Percentiles rank a stretch among this genome's conserved stretches.
Evolutionary conservation across 2,797 vertebrate species (phyloP).

Genomic region (Huso huso): DNA sequence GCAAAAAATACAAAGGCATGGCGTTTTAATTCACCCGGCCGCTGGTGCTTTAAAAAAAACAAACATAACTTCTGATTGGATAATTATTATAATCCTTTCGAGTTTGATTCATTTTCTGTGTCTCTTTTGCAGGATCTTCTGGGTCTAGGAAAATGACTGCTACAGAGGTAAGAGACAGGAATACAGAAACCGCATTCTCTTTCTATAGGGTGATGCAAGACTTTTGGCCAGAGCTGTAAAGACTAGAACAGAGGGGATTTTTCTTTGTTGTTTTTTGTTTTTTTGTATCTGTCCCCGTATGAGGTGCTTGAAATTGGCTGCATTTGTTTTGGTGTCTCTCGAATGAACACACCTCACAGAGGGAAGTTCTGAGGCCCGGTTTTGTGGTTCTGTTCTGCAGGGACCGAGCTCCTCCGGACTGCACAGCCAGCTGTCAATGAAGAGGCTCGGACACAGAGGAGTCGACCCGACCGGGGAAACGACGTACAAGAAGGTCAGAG

Average conservation of each 20-base stretch:
- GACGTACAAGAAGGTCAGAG: slow-evolving; percentile 88
- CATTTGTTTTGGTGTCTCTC: slow-evolving; percentile 13
- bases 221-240: too few species aligned
- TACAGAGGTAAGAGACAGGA: slow-evolving; percentile 51
- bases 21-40: slow-evolving; percentile 17
- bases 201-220: too few species aligned
- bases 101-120: background rate
- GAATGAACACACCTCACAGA: background rate
- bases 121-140: slow-evolving; percentile 48
- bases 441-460: slow-evolving; percentile 87
- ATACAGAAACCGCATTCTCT: too few species aligned
- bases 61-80: too few species aligned
- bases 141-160: slow-evolving; percentile 59
- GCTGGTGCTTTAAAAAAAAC: too few species aligned
- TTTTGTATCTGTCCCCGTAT: too few species aligned
- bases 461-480: slow-evolving; percentile 94
- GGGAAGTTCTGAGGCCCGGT: slow-evolving; percentile 12
- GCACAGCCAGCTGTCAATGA: slow-evolving; percentile 70
- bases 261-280: too few species aligned
- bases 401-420: slow-evolving; percentile 61
- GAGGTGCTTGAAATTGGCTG: background rate
- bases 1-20: slow-evolving; percentile 37
- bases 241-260: too few species aligned
- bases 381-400: slow-evolving; percentile 39
- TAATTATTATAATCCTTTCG: background rate